Percentiles rank a stretch among this genome's conserved stretches.
Conservation (phyloP, 2,113 vertebrate genomes). For the Tringa solitaria region DNA sequence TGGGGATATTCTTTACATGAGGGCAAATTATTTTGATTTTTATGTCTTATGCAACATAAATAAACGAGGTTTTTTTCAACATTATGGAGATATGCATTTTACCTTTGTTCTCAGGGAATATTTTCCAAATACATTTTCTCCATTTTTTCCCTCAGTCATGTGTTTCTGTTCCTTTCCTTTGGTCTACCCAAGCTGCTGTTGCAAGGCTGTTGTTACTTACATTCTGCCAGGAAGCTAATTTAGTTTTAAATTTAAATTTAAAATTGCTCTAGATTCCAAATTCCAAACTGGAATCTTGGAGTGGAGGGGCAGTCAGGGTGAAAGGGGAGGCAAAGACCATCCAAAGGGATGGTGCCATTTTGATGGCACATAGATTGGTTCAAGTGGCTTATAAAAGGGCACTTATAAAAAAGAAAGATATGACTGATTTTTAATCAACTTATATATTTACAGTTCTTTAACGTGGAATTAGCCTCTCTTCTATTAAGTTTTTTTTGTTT, state of each 20-base stretch:
- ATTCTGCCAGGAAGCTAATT: not conserved
- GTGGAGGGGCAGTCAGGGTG: not conserved
- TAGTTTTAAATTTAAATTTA: not conserved
- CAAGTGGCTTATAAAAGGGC: not conserved
- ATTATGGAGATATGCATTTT: not conserved
- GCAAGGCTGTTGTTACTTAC: not conserved
- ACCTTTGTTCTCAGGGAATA: not conserved
- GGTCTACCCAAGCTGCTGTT: not conserved
- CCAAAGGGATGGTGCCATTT: not conserved
- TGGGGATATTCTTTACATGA: not conserved
- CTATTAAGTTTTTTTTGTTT: not conserved
- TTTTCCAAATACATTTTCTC: not conserved
- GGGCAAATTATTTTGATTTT: not conserved
- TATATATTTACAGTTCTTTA: not conserved
- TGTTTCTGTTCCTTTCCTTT: not conserved
- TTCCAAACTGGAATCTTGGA: not conserved
- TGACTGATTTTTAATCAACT: not conserved
- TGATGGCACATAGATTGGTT: rapidly evolving
- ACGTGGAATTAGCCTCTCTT: not conserved
- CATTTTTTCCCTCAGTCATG: not conserved
- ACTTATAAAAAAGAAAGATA: not conserved
- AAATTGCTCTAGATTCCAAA: not conserved
- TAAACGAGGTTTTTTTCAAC: not conserved
- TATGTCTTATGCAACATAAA: not conserved
- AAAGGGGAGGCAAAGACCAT: not conserved